Conservation (phyloP, 1,140 invertebrate genomes). For the Halyomorpha halys region DNA sequence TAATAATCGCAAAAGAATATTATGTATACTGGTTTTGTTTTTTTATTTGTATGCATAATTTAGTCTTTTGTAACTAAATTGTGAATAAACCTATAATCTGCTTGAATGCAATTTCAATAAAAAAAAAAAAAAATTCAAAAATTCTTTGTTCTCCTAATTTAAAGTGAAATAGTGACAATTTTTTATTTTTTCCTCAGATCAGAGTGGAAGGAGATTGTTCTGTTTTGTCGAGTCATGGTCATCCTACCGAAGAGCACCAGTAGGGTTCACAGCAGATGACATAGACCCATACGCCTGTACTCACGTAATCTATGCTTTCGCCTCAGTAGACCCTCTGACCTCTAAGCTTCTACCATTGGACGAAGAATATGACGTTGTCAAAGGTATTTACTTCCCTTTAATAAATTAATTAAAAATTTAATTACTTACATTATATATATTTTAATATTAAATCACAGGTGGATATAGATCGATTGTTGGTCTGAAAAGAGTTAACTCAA, state of each 20-base stretch:
- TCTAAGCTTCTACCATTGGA: conserved; percentile 47
- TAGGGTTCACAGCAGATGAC: conserved; percentile 51
- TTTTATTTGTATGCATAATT: too few species aligned
- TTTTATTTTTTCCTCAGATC: conserved; percentile 1
- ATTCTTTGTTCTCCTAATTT: too few species aligned
- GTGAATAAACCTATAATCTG: too few species aligned
- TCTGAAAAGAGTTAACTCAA: conserved; percentile 44
- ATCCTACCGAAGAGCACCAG: conserved; percentile 52
- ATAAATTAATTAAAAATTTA: not conserved
- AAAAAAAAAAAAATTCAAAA: too few species aligned
- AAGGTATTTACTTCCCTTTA: conserved; percentile 35
- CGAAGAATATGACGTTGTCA: conserved; percentile 43
- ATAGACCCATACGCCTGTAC: conserved; percentile 63
- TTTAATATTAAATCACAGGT: conserved; percentile 35
- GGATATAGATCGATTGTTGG: conserved; percentile 44
- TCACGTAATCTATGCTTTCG: conserved; percentile 70
- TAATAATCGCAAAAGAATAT: too few species aligned
- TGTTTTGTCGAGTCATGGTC: conserved; percentile 59
- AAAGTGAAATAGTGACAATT: too few species aligned
- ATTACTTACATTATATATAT: not conserved
- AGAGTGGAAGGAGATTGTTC: conserved; percentile 33
- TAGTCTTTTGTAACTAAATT: too few species aligned
- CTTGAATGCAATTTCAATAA: too few species aligned
- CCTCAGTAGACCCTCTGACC: conserved; percentile 53
- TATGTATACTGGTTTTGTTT: too few species aligned